phyloP scores from a whole-genome alignment of 2,113 vertebrate species.

The Nyctibius bracteatus region DNA sequence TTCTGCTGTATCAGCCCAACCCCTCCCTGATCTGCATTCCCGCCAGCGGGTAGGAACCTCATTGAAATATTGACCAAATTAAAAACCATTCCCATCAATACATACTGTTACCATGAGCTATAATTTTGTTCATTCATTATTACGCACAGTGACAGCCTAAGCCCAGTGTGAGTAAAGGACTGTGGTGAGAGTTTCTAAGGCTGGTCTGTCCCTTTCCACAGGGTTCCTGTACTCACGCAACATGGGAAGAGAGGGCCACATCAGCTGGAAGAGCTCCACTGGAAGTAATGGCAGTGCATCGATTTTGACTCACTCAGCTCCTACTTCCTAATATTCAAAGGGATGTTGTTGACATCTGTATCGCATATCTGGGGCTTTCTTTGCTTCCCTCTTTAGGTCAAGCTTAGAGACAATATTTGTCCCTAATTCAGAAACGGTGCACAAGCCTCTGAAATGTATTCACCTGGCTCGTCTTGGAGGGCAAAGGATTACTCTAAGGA shows the following conservation, averaged over 20 bases:
- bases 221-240: not conserved
- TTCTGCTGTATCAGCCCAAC: not conserved
- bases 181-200: not conserved
- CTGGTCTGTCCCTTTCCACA: not conserved
- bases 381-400: not conserved
- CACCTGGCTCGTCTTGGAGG: not conserved
- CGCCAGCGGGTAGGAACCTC: not conserved
- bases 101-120: not conserved
- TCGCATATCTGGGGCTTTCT: not conserved
- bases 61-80: slow-evolving; percentile 46
- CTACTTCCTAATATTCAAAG: not conserved
- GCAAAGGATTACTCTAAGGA: not conserved
- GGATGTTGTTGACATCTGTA: not conserved
- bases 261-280: not conserved
- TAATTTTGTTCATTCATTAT: not conserved
- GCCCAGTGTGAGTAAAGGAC: not conserved
- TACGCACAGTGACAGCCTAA: not conserved
- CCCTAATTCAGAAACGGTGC: not conserved
- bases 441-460: not conserved
- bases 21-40: not conserved
- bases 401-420: not conserved
- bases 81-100: not conserved
- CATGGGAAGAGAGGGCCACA: not conserved
- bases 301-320: not conserved
- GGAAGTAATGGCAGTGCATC: not conserved